Conservation (phyloP, 1,140 invertebrate species). For the Pogonomyrmex californicus region DNA sequence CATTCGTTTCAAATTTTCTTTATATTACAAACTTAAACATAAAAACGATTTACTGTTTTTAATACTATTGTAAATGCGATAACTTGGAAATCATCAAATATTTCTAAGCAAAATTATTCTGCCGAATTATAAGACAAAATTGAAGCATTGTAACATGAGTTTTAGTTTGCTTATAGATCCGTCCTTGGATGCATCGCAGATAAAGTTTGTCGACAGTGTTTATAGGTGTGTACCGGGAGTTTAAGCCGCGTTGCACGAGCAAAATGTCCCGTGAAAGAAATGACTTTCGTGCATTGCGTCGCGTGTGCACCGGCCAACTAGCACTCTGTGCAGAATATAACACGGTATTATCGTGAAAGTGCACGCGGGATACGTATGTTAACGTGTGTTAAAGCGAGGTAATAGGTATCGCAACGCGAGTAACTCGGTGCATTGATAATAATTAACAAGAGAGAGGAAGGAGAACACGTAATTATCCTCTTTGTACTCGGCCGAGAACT, state of each 20-base stretch:
- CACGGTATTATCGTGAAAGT: slow-evolving; percentile 58
- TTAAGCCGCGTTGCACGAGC: slow-evolving; percentile 8
- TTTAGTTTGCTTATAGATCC: neutral
- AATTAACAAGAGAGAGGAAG: slow-evolving; percentile 22
- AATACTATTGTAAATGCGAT: neutral
- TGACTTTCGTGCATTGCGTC: slow-evolving; percentile 35
- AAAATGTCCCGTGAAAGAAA: slow-evolving; percentile 51
- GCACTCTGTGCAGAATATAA: slow-evolving; percentile 8
- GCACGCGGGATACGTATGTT: slow-evolving; percentile 33
- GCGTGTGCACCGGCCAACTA: slow-evolving; percentile 63
- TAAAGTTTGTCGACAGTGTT: slow-evolving; percentile 29
- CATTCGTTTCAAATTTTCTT: neutral
- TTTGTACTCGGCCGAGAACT: slow-evolving; percentile 19
- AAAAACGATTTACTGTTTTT: neutral
- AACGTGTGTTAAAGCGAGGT: slow-evolving; percentile 41
- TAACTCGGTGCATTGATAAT: slow-evolving; percentile 41
- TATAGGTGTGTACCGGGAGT: slow-evolving; percentile 22
- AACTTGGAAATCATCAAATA: neutral
- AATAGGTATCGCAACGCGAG: neutral
- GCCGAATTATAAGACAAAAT: neutral
- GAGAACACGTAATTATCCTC: slow-evolving; percentile 32
- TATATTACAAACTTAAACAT: neutral
- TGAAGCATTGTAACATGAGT: neutral
- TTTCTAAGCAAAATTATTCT: neutral
- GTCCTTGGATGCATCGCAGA: neutral